Conservation (phyloP, 2,113 vertebrate species). For the Neomonachus schauinslandi region DNA sequence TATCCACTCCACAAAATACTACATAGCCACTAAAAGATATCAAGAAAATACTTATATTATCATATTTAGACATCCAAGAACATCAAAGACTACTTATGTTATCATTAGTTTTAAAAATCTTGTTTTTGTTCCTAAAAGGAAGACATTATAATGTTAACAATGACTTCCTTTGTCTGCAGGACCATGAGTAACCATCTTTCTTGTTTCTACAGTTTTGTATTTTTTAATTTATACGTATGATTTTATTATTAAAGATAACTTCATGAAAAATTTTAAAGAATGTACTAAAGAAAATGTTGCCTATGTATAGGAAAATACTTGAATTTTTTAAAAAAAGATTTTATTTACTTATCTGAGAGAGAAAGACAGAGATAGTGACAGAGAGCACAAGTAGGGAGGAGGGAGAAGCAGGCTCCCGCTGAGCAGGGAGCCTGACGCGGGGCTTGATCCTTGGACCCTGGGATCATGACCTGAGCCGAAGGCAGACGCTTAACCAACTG, state of each 20-base stretch:
- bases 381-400: too few relatives aligned
- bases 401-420: too few relatives aligned
- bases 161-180: neutral
- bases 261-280: neutral
- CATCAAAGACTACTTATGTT: neutral
- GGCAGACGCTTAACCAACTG: too few relatives aligned
- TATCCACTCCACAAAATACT: neutral
- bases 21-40: neutral
- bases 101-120: neutral
- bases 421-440: too few relatives aligned
- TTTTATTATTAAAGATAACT: constrained; percentile 1
- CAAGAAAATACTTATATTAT: neutral
- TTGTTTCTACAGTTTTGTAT: neutral
- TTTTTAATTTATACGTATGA: neutral
- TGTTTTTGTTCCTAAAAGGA: neutral
- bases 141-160: neutral
- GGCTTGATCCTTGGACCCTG: too few relatives aligned
- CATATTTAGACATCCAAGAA: neutral
- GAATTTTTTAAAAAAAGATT: constrained; percentile 14
- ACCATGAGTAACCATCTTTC: neutral
- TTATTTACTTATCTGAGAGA: too few relatives aligned
- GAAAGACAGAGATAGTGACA: too few relatives aligned
- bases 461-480: too few relatives aligned
- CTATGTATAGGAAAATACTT: neutral
- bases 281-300: neutral